Conservation (phyloP, 2,797 vertebrate genomes). For the Tachyglossus aculeatus region DNA sequence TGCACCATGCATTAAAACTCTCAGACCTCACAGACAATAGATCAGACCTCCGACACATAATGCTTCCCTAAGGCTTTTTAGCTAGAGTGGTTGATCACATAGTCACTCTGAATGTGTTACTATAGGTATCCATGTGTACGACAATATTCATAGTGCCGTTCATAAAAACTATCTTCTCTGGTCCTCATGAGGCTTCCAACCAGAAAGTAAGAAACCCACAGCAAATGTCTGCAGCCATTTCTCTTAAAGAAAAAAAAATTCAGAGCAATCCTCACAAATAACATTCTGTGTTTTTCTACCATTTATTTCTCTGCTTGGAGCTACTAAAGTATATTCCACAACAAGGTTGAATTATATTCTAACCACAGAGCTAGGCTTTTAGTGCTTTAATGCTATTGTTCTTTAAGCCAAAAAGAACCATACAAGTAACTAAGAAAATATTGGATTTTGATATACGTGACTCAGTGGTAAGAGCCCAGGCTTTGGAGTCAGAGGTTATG, state of each 20-base stretch:
- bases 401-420: constrained; percentile 6
- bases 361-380: constrained; percentile 45
- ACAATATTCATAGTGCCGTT: constrained; percentile 26
- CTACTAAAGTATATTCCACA: constrained; percentile 24
- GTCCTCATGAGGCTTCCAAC: constrained; percentile 6
- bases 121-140: constrained; percentile 41
- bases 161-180: constrained; percentile 18
- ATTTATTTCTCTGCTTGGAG: constrained; percentile 41
- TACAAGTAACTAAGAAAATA: no score
- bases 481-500: no score
- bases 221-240: constrained; percentile 12
- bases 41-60: constrained; percentile 89
- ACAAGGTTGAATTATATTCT: constrained; percentile 31
- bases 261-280: constrained; percentile 45
- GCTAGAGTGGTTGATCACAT: constrained; percentile 68
- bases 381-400: no score
- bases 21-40: constrained; percentile 92
- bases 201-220: constrained; percentile 22
- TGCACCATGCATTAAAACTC: constrained; percentile 94
- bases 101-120: constrained; percentile 34
- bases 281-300: constrained; percentile 38
- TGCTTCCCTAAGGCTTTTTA: constrained; percentile 79
- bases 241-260: neutral
- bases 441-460: no score
- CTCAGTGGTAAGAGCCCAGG: no score